These are phyloP conservation scores for Brienomyrus brachyistius DNA, from an alignment of 2,113 vertebrate species.

Conservation along the genomic window DNA sequence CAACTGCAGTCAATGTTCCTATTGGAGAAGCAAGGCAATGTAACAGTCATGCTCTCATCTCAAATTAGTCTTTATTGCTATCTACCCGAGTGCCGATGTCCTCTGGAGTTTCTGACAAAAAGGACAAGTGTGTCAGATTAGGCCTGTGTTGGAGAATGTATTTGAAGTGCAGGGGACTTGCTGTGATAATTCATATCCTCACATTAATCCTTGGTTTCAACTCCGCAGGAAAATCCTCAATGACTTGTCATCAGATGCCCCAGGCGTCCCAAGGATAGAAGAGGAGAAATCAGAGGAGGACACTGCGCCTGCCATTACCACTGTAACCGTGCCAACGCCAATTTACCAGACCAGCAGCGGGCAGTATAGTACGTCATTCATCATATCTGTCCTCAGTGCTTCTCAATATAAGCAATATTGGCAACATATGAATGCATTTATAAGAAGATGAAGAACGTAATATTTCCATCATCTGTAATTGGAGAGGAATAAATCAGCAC, in stretches of 20 bases:
- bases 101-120: background rate
- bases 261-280: slow-evolving; percentile 90
- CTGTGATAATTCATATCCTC: background rate
- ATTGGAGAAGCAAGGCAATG: background rate
- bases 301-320: slow-evolving; percentile 84
- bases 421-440: background rate
- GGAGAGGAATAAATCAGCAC: background rate
- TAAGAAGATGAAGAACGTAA: background rate
- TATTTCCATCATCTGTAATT: background rate
- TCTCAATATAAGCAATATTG: background rate
- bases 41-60: background rate
- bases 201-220: slow-evolving; percentile 13
- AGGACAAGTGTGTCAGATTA: background rate
- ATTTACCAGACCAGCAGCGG: slow-evolving; percentile 99
- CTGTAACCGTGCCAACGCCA: slow-evolving; percentile 94
- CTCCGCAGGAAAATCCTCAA: slow-evolving; percentile 89
- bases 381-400: background rate
- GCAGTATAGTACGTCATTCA: slow-evolving; percentile 84
- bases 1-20: background rate
- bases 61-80: background rate
- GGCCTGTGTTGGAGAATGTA: background rate
- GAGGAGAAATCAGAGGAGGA: slow-evolving; percentile 98
- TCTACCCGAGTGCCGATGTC: background rate
- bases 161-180: background rate
- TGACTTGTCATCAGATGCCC: slow-evolving; percentile 91